Conservation (phyloP, 2,113 vertebrate species). For the Setophaga kirtlandii region DNA sequence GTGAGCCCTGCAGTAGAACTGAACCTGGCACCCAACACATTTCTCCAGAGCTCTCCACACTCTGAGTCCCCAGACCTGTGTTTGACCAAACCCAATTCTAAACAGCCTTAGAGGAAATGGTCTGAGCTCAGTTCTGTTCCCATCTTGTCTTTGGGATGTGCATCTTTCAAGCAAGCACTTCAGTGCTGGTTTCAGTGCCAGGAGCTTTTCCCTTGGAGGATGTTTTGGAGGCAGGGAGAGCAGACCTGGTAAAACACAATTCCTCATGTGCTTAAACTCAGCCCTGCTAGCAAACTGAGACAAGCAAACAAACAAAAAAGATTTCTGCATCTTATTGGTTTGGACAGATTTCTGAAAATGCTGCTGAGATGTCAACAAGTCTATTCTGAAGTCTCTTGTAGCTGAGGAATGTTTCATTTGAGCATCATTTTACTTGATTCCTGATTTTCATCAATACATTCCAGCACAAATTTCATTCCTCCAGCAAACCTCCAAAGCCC, state of each 20-base stretch:
- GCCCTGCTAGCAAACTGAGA: background rate
- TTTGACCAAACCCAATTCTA: background rate
- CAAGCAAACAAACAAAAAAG: background rate
- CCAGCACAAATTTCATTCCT: slow-evolving; percentile 2
- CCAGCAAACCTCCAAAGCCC: slow-evolving; percentile 1
- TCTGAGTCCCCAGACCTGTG: background rate
- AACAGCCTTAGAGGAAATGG: slow-evolving; percentile 14
- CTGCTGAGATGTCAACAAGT: background rate
- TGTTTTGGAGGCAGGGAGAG: slow-evolving; percentile 45
- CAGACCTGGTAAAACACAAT: slow-evolving; percentile 46
- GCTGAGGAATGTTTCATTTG: background rate
- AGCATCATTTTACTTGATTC: background rate
- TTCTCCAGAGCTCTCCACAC: background rate
- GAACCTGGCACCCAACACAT: background rate
- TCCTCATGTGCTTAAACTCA: slow-evolving; percentile 12
- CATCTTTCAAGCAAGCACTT: background rate
- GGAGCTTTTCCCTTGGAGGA: slow-evolving; percentile 46
- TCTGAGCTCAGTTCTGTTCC: slow-evolving; percentile 5
- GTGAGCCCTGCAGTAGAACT: background rate
- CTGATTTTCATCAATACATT: slow-evolving; percentile 17
- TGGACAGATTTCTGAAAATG: background rate
- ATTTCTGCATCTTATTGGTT: background rate
- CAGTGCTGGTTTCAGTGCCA: slow-evolving; percentile 36
- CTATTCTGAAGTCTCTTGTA: background rate
- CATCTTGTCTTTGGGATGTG: background rate